Conservation (phyloP, 2,113 vertebrate genomes). For the Paratilapia polleni region DNA sequence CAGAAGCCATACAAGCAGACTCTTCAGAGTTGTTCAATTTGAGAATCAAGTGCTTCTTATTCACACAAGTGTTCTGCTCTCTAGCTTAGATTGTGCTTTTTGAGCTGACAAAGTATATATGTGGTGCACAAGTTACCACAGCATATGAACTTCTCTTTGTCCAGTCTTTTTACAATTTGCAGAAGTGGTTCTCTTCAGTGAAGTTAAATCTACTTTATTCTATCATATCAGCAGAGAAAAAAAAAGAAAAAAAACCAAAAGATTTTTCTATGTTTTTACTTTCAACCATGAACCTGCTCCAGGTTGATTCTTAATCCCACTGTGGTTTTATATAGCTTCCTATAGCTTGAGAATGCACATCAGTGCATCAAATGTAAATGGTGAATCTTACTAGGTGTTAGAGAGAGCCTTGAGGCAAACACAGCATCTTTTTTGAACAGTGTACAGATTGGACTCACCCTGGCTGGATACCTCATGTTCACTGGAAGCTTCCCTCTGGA, state of each 20-base stretch:
- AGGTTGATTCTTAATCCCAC: not conserved
- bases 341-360: constrained; percentile 18
- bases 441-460: constrained; percentile 7
- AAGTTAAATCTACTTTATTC: not conserved
- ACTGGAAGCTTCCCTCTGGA: constrained; percentile 21
- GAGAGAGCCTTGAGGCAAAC: constrained; percentile 26
- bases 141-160: not conserved
- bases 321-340: constrained; percentile 9
- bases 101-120: not conserved
- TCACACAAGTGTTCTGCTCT: not conserved
- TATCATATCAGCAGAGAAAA: not conserved
- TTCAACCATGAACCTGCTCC: not conserved
- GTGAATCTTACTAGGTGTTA: constrained; percentile 3
- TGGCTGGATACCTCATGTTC: constrained; percentile 10
- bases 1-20: not conserved
- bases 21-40: constrained; percentile 2
- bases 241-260: too few species aligned
- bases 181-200: not conserved
- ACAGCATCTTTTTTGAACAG: constrained; percentile 9
- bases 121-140: not conserved
- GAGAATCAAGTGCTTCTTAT: not conserved
- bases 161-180: not conserved
- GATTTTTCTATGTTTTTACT: not conserved
- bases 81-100: not conserved
- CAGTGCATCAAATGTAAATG: not conserved